Evolutionary conservation across 2,888 invertebrate species (phyloP).

Genomic region (Gymnoscelis rufifasciata): DNA sequence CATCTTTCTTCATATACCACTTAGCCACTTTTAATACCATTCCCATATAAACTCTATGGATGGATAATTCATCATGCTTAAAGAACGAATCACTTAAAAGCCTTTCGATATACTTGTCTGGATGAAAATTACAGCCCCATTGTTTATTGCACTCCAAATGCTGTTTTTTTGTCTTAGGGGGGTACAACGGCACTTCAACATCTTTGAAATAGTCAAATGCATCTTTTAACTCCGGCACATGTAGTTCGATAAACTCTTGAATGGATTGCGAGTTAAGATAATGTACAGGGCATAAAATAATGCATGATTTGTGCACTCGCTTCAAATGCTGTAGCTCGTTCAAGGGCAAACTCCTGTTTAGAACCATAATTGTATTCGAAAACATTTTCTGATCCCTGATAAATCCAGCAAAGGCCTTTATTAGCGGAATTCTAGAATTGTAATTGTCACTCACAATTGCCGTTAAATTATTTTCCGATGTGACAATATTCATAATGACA

Average conservation of each 20-base stretch:
- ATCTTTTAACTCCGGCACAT: conserved; percentile 68
- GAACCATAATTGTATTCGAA: conserved; percentile 79
- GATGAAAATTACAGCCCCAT: conserved; percentile 94
- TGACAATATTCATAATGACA: conserved; percentile 39
- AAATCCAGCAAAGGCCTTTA: conserved; percentile 80
- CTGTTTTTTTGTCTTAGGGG: conserved; percentile 84
- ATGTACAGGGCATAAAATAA: conserved; percentile 74
- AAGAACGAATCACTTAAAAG: conserved; percentile 82
- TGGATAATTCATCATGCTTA: conserved; percentile 25
- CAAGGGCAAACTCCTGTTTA: conserved; percentile 80
- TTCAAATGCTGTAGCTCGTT: conserved; percentile 84
- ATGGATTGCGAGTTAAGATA: conserved; percentile 47
- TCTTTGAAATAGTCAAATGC: conserved; percentile 74
- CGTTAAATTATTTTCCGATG: conserved; percentile 47
- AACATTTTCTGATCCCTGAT: conserved; percentile 81
- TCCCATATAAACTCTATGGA: conserved; percentile 80
- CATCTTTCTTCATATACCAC: conserved; percentile 37
- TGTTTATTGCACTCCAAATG: conserved; percentile 77
- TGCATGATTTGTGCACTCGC: conserved; percentile 80
- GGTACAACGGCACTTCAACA: conserved; percentile 77
- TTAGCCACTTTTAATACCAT: conserved; percentile 77
- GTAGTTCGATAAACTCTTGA: conserved; percentile 55
- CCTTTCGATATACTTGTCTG: conserved; percentile 85
- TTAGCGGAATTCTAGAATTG: conserved; percentile 62
- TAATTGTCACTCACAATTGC: conserved; percentile 79